Base-by-base conservation (phyloP, 1,140 invertebrate genomes). In the Thereuonema tuberculata region DNA sequence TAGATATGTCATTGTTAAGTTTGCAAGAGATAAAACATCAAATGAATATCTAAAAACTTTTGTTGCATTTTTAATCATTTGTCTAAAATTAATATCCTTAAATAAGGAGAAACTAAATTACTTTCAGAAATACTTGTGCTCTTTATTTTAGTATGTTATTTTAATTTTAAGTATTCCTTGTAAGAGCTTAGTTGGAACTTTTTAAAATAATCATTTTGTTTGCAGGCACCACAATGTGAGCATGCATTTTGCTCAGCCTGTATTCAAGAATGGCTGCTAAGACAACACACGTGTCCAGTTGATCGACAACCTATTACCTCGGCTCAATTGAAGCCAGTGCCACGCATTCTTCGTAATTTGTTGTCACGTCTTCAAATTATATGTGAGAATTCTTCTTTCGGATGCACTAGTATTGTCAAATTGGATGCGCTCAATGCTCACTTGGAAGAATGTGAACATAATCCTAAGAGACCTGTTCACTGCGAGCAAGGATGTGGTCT, bases 241-340 rank as follows among this genome's bases (percentile, higher is more conserved):
- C 93, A 97, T 78, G 91, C 92, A 60, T 96, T 96, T 77, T 97
- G 93, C 76, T 81, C 84, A 67, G 81, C 80, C 20, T 97, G 93
- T 72, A 96, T 97, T 64, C 86, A 86, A 56, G 90, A 96, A 74
- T 97, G 93, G 93, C 83, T 96, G 61, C 85, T 84, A 54, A 78
- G 89, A 46, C 90, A 94, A 69, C 89, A 87, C 17, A 93, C 88
- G 23, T 97, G 93, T 73, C 93, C 93, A 24, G 83, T 96, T 47
- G 93, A 97, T 73, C 81, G 93, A 54, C 89, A 89, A 68, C 79
- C 85, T 50, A 85, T 95, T 57, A 93, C 89, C 26, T 81, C 84
- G 17, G 83, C 84, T 59, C 89, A 95, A 72, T 75, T 97, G 2
- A 82, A 89, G 72, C 84, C 87, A 61, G 92, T 93, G 54, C 92